Base-by-base conservation (phyloP, 1,140 invertebrate species). In the Acyrthosiphon pisum region DNA sequence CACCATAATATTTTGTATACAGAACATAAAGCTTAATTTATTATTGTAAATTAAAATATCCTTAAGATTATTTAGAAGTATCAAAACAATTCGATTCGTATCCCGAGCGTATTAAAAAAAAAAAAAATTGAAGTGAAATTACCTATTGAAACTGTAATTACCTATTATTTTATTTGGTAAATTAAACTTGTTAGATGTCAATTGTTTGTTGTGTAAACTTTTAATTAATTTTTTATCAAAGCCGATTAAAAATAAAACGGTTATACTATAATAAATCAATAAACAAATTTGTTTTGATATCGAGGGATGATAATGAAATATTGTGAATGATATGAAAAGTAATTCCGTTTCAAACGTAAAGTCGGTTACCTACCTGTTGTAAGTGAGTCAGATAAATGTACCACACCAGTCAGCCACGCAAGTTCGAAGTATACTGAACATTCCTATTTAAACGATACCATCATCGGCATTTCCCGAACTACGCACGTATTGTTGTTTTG, bases 401-500 rank as follows among this genome's bases (percentile, higher is more conserved):
- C 37, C 9, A 44, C 56, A 18, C 22, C 53, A 90, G 53, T 44
- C 35, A 4, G 18, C n/a, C 35, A 14, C 53, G 2, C 53, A 35
- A 30, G 89, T 90, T 20, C 26, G 23, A 35, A 37, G 50, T 90
- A 56, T 56, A 90, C n/a, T 60, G 53, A 90, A 91, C 1, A 76
- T n/a, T 91, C 68, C n/a, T 91, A 23, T 44, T 91, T 18, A 11
- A 89, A 53, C 48, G 26, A 20, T 7, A 53, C 46, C 44, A 46
- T 86, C 83, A 46, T 87, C 35, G 20, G 87, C n/a, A 37, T 89
- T 89, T 89, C n/a, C 48, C 30, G n/a, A 89, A 89, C 46, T 35
- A 35, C 87, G 48, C 46, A 88, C 87, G 87, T 53, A 89, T 89
- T 89, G 48, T 89, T 89, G 48, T 89, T 53, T 86, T 26, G n/a